A percentile compares a stretch with the other conserved stretches of the same genome.
These are phyloP conservation scores for Drosophila biarmipes DNA, from an alignment of 1,140 invertebrate genomes.

Conservation along the genomic window DNA sequence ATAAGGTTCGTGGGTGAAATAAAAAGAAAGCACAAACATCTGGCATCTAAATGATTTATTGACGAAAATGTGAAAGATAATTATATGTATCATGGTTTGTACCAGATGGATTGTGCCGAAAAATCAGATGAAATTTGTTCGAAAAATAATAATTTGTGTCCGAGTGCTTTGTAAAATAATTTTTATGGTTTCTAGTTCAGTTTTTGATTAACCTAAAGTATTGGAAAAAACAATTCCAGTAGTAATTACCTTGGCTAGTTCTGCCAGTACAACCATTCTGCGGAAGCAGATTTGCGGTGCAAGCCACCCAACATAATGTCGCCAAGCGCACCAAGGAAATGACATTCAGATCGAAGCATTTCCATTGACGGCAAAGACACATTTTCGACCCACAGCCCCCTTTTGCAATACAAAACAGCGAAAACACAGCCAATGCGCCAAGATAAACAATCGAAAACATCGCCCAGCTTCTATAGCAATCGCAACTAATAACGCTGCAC, in stretches of 20 bases:
- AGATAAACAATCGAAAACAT: slow-evolving; percentile 67
- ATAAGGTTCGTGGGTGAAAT: slow-evolving; percentile 22
- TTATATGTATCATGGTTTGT: no score
- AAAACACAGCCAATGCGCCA: slow-evolving; percentile 36
- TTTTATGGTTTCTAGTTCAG: neutral
- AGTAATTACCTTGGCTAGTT: neutral
- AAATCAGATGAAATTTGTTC: no score
- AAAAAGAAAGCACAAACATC: slow-evolving; percentile 9
- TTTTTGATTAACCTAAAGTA: neutral
- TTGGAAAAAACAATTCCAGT: neutral
- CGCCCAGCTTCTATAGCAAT: slow-evolving; percentile 18
- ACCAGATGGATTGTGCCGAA: no score
- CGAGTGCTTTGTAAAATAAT: no score
- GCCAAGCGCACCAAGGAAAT: slow-evolving; percentile 52
- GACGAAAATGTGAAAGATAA: neutral
- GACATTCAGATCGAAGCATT: slow-evolving; percentile 21
- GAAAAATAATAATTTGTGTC: no score
- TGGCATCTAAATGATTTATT: neutral
- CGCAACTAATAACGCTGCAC: slow-evolving; percentile 8
- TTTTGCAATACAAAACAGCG: slow-evolving; percentile 28
- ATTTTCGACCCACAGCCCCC: slow-evolving; percentile 46
- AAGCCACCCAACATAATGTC: slow-evolving; percentile 18
- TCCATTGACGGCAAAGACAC: slow-evolving; percentile 26
- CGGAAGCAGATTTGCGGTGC: slow-evolving; percentile 17
- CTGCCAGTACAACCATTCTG: neutral